phyloP scores from a whole-genome alignment of 1,140 invertebrate genomes.

The Oreohelix idahoensis region DNA sequence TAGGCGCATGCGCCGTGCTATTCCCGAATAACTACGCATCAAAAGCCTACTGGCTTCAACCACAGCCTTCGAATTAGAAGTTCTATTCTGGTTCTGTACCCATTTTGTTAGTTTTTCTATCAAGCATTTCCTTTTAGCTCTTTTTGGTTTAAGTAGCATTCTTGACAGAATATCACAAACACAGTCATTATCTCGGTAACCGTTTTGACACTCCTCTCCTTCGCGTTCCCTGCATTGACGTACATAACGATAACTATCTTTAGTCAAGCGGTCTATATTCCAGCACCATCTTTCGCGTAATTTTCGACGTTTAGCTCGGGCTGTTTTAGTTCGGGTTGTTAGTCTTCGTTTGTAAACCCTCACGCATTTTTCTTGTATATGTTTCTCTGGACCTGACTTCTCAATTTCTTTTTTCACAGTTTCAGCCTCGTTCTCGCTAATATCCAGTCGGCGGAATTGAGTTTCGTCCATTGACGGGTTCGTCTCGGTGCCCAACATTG shows the following conservation, averaged over 20 bases:
- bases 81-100: neutral
- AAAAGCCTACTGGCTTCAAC: neutral
- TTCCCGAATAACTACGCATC: neutral
- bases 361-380: neutral
- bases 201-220: neutral
- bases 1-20: constrained; percentile 13
- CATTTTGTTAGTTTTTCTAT: constrained; percentile 5
- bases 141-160: neutral
- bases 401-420: neutral
- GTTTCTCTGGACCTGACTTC: neutral
- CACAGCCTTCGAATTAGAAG: neutral
- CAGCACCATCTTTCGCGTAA: neutral
- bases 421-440: neutral
- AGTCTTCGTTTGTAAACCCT: neutral
- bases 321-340: neutral
- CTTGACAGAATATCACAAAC: neutral
- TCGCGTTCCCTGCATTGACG: neutral
- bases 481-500: neutral
- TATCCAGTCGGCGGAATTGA: neutral
- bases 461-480: neutral
- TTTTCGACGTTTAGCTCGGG: neutral
- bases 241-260: neutral
- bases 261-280: neutral
- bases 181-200: neutral
- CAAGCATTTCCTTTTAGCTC: constrained; percentile 5